Percentiles rank a stretch among this genome's conserved stretches.
Evolutionary conservation across 2,113 vertebrate genomes (phyloP).

Genomic region (Vireo altiloquus): DNA sequence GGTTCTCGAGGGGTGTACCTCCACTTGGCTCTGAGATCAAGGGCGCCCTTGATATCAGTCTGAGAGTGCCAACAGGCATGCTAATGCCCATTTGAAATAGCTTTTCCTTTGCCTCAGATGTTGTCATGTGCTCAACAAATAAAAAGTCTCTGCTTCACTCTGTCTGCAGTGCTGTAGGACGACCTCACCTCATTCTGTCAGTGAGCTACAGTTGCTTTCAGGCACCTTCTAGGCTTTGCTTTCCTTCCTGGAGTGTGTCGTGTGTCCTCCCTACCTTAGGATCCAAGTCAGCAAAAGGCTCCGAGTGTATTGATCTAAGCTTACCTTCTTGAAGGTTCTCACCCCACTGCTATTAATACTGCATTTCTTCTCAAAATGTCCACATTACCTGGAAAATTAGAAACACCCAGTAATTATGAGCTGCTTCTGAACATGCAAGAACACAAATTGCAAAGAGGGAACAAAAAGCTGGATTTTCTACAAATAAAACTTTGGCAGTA

Average conservation of each 20-base stretch:
- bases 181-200: slow-evolving; percentile 58
- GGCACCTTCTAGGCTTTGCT: slow-evolving; percentile 12
- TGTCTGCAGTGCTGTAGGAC: not conserved
- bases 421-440: not conserved
- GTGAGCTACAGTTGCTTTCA: slow-evolving; percentile 24
- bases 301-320: not conserved
- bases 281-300: not conserved
- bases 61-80: slow-evolving; percentile 56
- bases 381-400: not conserved
- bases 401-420: not conserved
- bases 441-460: not conserved
- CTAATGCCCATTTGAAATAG: slow-evolving; percentile 64
- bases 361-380: not conserved
- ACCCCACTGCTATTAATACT: not conserved
- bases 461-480: slow-evolving; percentile 4
- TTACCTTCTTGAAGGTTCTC: not conserved
- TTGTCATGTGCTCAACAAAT: slow-evolving; percentile 48
- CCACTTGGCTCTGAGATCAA: slow-evolving; percentile 64
- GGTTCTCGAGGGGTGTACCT: slow-evolving; percentile 52
- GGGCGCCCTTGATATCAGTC: slow-evolving; percentile 59
- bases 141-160: slow-evolving; percentile 38
- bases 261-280: not conserved
- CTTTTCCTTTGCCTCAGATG: slow-evolving; percentile 52
- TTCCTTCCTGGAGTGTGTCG: not conserved
- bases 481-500: slow-evolving; percentile 5